Base-by-base conservation (phyloP, 1,140 invertebrate species). In the Micrasema longulum region DNA sequence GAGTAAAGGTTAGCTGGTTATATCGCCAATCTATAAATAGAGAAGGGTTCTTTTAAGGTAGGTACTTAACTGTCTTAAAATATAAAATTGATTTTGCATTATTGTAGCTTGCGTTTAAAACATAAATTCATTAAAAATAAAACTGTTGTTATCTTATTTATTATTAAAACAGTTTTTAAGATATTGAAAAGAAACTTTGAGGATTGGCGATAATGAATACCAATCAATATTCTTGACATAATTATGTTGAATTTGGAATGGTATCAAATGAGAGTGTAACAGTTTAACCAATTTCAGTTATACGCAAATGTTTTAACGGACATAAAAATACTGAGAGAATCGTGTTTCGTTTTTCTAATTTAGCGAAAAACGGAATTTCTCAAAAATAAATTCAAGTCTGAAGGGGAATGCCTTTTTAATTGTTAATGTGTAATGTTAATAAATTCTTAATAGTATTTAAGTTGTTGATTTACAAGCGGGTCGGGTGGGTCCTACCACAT, bases 391-490 rank as follows among this genome's bases (percentile, higher is more conserved):
- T 73, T 76, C 71, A 76, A 76, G 74, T 76, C 74, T 76, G 74
- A 76, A 68, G 71, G 74, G 74, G 74, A 76, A 45, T 76, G 74
- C 74, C 74, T 76, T 76, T 76, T 71, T 75, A 75, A 76, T 76
- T 73, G 74, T 76, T 76, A 76, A 76, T 43, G 69, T 76, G 7
- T 31, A 76, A 76, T 76, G 64, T 76, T 73, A 73, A 71, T 69
- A 66, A 71, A 72, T 76, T 76, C 74, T 76, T 76, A 76, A 76
- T 76, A 76, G 74, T 64, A 16, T 26, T 62, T 76, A 73, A 72
- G 70, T 73, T 75, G 74, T 75, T 72, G 74, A 72, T 47, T 60
- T 69, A 43, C 70, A 72, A 65, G 63, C 60, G 48, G 50, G 36
- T 64, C 22, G 23, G 22, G 60, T n/a, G 53, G 36, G 48, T 68